A percentile compares a stretch with the other conserved stretches of the same genome.
Evolutionary conservation across 2,797 vertebrate genomes (phyloP).

Genomic region (Acanthis flammea): DNA sequence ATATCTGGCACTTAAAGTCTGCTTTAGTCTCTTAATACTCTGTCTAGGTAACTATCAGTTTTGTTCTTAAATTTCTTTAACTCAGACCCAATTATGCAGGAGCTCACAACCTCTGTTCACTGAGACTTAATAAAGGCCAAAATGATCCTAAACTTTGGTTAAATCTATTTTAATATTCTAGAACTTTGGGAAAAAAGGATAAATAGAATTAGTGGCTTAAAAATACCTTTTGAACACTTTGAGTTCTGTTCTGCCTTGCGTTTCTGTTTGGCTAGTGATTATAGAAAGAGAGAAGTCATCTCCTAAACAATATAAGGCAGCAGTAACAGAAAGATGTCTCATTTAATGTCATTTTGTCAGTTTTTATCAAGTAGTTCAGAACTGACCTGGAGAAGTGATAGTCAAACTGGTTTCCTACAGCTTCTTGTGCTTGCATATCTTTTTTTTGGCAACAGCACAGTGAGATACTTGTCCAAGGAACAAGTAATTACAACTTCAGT

Average conservation of each 20-base stretch:
- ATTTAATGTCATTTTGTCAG: not conserved
- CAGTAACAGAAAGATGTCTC: not conserved
- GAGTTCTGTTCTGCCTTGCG: not conserved
- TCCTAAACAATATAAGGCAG: not conserved
- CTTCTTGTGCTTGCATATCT: not conserved
- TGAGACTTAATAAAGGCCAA: not conserved
- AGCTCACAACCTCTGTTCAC: rapidly evolving
- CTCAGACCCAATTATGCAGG: rapidly evolving
- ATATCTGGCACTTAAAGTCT: not conserved
- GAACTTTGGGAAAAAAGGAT: not conserved
- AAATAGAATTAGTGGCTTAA: not conserved
- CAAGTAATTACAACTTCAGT: not conserved
- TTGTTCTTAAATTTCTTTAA: not conserved
- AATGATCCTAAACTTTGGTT: not conserved
- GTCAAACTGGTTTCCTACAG: not conserved
- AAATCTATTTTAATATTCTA: not conserved
- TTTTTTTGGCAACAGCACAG: not conserved
- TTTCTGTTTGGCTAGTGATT: not conserved
- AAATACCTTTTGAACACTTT: not conserved
- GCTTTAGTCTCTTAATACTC: not conserved
- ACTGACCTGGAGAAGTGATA: not conserved
- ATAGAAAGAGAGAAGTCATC: not conserved
- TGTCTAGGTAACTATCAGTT: not conserved
- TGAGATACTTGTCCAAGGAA: not conserved
- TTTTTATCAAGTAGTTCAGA: not conserved